Evolutionary conservation across 2,113 vertebrate species (phyloP), one percentile per base, ranked within the genome.

Genomic region (Pampusana beccarii): DNA sequence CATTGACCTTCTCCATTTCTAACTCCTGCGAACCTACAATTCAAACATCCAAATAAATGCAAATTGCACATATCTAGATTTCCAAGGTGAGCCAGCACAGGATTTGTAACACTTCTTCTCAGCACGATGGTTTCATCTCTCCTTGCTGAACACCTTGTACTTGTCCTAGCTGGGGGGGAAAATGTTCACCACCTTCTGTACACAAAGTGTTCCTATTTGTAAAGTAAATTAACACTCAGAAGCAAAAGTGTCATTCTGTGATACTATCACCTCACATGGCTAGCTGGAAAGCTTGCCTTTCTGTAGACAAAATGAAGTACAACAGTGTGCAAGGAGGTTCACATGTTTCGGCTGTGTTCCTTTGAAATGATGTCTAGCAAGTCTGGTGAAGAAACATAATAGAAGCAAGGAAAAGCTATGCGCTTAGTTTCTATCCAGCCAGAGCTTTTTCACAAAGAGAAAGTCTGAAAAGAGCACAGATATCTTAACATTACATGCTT

Each of bases 341-440:
- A 99, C 98, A 97, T 98, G 94, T 88, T 95, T 98, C 16, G 98
- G 98, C 46, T 98, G 97, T 75, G 92, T 86, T 96, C 98, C 97
- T 95, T 98, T 48, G 98, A 98, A 65, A 98, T 97, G 56, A 98
- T 98, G 88, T 98, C 98, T 92, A 99, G 96, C 83, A 99, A 95
- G 78, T 98, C 98, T 77, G 97, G 87, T 26, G 98, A 98, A 69
- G 98, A 99, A 91, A 98, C 93, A 86, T 99, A 98, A 97, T 82
- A 99, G 96, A 99, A 98, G 31, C 93, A 72, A 29, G 98, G 98
- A 88, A 99, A 99, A 61, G 97, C 95, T 34, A 98, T 42, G 48
- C 95, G 92, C 80, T 99, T 99, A 15, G 97, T 98, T 96, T 99
- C 98, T 91, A 99, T 70, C 97, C 97, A 46, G 98, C 58, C 20